These are phyloP conservation scores for Catalaphyllia jardinei DNA, from an alignment of 64 coral and sea anemone genomes.

Conservation along the genomic window DNA sequence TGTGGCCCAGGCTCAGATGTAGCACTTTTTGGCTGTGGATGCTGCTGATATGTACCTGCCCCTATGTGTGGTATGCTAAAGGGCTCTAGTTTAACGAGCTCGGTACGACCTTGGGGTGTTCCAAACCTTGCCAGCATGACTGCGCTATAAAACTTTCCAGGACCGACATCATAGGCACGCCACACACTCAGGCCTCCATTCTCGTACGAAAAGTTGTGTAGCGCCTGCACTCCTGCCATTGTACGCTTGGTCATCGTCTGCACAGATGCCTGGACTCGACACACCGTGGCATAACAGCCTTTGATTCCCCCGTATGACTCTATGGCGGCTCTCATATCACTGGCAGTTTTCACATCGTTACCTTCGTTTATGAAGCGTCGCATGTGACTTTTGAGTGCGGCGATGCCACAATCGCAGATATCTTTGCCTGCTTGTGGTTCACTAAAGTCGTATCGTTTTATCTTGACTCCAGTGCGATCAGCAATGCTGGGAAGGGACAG, in stretches of 20 bases:
- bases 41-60: too few species aligned
- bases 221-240: neutral
- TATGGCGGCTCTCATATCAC: slow-evolving; percentile 7
- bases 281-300: neutral
- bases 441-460: too few species aligned
- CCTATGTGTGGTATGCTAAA: too few species aligned
- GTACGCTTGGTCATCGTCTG: slow-evolving; percentile 12
- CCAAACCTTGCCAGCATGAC: too few species aligned
- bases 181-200: slow-evolving; percentile 6
- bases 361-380: slow-evolving; percentile 19
- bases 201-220: slow-evolving; percentile 18
- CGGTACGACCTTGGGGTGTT: too few species aligned
- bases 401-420: slow-evolving; percentile 16
- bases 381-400: slow-evolving; percentile 36
- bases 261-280: neutral
- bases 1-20: too few species aligned
- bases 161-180: neutral
- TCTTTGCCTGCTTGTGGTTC: slow-evolving; percentile 32
- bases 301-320: slow-evolving; percentile 31
- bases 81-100: too few species aligned
- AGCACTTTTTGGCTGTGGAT: too few species aligned
- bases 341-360: slow-evolving; percentile 14
- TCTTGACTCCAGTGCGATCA: too few species aligned
- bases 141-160: too few species aligned
- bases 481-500: too few species aligned